A percentile compares a stretch with the other conserved stretches of the same genome.
Evolutionary conservation across 1,140 invertebrate species (phyloP).

Genomic region (Drosophila bocki): DNA sequence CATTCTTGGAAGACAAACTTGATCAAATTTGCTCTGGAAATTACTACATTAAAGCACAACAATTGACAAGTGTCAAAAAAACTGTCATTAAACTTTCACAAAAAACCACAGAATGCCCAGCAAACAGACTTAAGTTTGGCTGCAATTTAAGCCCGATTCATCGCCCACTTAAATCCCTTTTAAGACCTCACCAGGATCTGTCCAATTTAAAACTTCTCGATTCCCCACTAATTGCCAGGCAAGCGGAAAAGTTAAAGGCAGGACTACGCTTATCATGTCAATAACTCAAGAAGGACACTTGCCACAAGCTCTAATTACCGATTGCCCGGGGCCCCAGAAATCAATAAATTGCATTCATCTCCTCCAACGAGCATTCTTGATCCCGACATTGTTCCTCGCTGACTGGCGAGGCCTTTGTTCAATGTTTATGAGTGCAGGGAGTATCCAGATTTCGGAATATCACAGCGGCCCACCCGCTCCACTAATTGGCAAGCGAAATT

Average conservation of each 20-base stretch:
- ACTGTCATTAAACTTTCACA: neutral
- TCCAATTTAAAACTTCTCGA: slow-evolving; percentile 27
- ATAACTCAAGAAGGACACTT: slow-evolving; percentile 31
- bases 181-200: neutral
- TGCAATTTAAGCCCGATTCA: slow-evolving; percentile 1
- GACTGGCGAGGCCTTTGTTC: slow-evolving; percentile 21
- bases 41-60: neutral
- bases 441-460: neutral
- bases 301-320: slow-evolving; percentile 35
- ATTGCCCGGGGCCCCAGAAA: neutral
- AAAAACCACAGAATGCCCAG: neutral
- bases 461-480: neutral
- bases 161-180: slow-evolving; percentile 11
- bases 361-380: slow-evolving; percentile 4
- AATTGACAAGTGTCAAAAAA: slow-evolving; percentile 15
- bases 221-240: slow-evolving; percentile 17
- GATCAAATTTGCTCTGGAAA: neutral
- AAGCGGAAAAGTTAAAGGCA: neutral
- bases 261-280: slow-evolving; percentile 24
- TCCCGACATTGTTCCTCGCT: slow-evolving; percentile 16
- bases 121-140: neutral
- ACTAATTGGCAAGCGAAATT: slow-evolving; percentile 45
- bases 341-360: slow-evolving; percentile 40
- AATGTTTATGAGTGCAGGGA: slow-evolving; percentile 36
- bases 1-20: neutral